Evolutionary conservation across 2,113 vertebrate genomes (phyloP).

Genomic region (Microtus oregoni): DNA sequence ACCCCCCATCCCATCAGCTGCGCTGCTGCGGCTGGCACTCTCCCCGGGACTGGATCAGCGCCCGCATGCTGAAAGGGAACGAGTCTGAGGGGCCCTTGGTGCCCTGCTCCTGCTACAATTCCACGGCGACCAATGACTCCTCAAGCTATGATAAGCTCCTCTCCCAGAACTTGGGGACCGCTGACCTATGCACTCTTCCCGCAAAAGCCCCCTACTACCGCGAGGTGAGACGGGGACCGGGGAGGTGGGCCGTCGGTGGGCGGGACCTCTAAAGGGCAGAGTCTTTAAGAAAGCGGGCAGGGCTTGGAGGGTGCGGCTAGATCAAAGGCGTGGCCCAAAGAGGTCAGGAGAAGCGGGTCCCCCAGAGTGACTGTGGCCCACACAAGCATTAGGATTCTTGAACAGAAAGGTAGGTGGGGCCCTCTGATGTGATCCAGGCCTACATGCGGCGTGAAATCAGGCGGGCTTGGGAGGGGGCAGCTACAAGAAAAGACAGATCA

Average conservation of each 20-base stretch:
- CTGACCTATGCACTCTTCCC: slow-evolving; percentile 50
- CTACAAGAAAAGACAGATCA: too few relatives aligned
- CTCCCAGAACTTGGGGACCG: background rate
- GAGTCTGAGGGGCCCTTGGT: slow-evolving; percentile 36
- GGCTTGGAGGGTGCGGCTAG: background rate
- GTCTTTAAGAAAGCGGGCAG: too few relatives aligned
- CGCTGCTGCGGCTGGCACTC: slow-evolving; percentile 85
- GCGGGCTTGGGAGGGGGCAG: background rate
- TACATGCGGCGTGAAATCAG: background rate
- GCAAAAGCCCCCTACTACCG: slow-evolving; percentile 56
- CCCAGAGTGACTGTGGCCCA: background rate
- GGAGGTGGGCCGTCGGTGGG: background rate
- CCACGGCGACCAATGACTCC: slow-evolving; percentile 68
- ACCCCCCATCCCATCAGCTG: slow-evolving; percentile 61
- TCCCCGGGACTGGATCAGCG: slow-evolving; percentile 80
- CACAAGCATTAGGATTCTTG: background rate
- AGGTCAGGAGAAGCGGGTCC: background rate
- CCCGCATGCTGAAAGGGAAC: slow-evolving; percentile 57
- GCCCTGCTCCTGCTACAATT: slow-evolving; percentile 84
- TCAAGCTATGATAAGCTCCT: background rate
- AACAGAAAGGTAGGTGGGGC: too few relatives aligned
- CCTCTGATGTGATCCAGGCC: background rate
- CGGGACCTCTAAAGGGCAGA: too few relatives aligned
- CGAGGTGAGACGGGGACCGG: slow-evolving; percentile 54
- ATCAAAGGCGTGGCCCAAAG: background rate